Percentiles rank a stretch among this genome's conserved stretches.
phyloP scores from a whole-genome alignment of 2,888 invertebrate genomes.

The Cryptus viduatorius region DNA sequence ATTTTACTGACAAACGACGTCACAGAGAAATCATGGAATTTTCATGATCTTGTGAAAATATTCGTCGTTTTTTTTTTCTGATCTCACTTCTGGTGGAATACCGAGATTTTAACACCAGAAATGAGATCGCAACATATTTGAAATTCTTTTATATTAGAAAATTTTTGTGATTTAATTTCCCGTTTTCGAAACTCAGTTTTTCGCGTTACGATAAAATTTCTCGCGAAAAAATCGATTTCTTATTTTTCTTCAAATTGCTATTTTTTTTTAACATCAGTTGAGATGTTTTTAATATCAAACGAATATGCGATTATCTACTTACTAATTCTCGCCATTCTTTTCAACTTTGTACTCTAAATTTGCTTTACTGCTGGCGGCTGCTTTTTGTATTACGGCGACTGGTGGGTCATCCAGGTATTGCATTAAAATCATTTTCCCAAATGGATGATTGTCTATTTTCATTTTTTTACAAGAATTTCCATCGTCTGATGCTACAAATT shows the following conservation, averaged over 20 bases:
- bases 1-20: too few relatives aligned
- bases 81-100: too few relatives aligned
- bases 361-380: conserved; percentile 74
- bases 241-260: background rate
- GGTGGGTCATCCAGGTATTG: conserved; percentile 78
- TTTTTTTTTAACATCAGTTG: background rate
- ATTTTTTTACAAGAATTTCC: conserved; percentile 70
- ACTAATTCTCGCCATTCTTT: conserved; percentile 68
- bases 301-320: conserved; percentile 15
- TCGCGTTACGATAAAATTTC: too few relatives aligned
- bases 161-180: too few relatives aligned
- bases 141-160: too few relatives aligned
- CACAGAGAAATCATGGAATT: too few relatives aligned
- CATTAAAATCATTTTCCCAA: conserved; percentile 80
- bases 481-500: conserved; percentile 50
- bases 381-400: conserved; percentile 76
- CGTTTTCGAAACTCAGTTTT: too few relatives aligned
- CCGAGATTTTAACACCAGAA: too few relatives aligned
- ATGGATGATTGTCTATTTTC: conserved; percentile 74
- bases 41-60: too few relatives aligned
- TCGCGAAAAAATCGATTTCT: background rate
- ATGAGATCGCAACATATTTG: too few relatives aligned
- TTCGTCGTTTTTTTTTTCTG: too few relatives aligned
- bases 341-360: conserved; percentile 78
- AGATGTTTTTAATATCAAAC: background rate